Conservation (phyloP, 1,140 invertebrate species). For the Campoletis sonorensis region DNA sequence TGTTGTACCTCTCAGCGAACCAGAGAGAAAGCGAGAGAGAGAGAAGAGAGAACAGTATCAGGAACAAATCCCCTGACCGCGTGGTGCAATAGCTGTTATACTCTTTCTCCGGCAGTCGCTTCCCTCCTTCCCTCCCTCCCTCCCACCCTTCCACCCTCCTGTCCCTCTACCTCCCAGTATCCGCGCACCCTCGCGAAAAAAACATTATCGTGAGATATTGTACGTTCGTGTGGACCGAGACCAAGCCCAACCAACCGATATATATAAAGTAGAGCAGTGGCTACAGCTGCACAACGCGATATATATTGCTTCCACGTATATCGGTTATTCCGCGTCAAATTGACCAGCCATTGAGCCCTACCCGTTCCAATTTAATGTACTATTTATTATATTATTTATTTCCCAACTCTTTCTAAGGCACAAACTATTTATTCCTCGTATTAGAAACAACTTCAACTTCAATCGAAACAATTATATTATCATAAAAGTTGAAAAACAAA, state of each 20-base stretch:
- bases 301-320: not conserved
- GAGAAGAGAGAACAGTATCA: constrained; percentile 8
- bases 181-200: constrained; percentile 14
- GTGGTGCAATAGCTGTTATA: constrained; percentile 4
- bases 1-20: constrained; percentile 20
- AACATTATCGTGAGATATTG: constrained; percentile 43
- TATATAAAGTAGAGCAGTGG: not conserved
- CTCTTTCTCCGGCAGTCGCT: constrained; percentile 15
- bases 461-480: too few species aligned
- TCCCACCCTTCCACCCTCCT: not conserved
- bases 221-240: constrained; percentile 40
- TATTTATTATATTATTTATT: too few species aligned
- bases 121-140: not conserved
- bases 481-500: too few species aligned
- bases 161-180: not conserved
- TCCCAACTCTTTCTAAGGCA: too few species aligned
- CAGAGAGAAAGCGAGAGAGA: not conserved
- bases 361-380: too few species aligned
- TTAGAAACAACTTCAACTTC: too few species aligned
- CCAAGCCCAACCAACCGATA: constrained; percentile 28
- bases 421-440: too few species aligned
- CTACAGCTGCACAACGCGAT: constrained; percentile 26
- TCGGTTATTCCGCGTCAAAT: too few species aligned
- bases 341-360: too few species aligned
- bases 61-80: constrained; percentile 34